Base-by-base conservation (phyloP, 1,140 invertebrate species). In the Drepana arcuata region DNA sequence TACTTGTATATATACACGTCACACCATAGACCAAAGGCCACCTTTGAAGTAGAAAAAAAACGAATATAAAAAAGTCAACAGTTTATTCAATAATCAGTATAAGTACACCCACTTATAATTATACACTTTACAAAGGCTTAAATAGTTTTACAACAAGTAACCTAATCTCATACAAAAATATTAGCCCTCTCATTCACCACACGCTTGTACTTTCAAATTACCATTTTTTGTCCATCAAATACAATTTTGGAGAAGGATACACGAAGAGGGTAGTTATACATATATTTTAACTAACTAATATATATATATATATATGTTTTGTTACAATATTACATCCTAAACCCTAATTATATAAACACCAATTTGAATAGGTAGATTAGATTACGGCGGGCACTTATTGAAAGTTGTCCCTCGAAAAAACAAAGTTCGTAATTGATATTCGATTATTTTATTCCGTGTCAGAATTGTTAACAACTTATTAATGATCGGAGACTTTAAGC, bases 61-160 rank as follows among this genome's bases (percentile, higher is more conserved):
- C 30, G 23, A 30, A 41, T 41, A 24, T 47, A 58, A 74, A 74
- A 78, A 78, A 62, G 49, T 74, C 70, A 78, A 78, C 73, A 78
- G 73, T 78, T 74, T 74, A 78, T 78, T 78, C 56, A 64, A 74
- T 64, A 69, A 68, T 61, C 63, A 62, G 61, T 75, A 70, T 64
- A 75, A 71, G 58, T 64, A 74, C 43, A 67, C 39, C 38, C 34
- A 57, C 45, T 50, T 61, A 46, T 27, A 37, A 50, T 35, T 57
- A 59, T 27, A 66, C 66, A 77, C 50, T 57, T 43, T 64, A 64
- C 37, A 60, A 55, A 60, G 61, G 55, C 41, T 50, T 38, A 32
- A 63, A 51, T 70, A 63, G 42, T 36, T 49, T 41, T 57, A 56
- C 46, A 39, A 59, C 59, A 41, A 57, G 41, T 64, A 72, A 36